Conservation (phyloP, 2,888 invertebrate genomes). For the Xylota segnis region DNA sequence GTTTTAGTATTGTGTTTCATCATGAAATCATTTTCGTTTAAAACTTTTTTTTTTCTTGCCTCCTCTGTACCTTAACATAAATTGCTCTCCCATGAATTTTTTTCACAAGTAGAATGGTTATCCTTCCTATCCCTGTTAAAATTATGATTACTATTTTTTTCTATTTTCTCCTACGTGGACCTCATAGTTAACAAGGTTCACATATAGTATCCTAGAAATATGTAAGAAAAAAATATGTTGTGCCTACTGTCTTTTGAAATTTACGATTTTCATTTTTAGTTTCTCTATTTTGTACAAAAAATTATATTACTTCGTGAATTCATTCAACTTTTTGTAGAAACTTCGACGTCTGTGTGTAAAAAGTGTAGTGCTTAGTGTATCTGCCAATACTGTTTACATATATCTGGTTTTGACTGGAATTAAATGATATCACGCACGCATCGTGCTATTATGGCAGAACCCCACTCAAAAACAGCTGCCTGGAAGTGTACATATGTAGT, state of each 20-base stretch:
- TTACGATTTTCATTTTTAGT: too few species aligned
- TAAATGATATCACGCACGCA: too few species aligned
- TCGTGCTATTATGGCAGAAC: too few species aligned
- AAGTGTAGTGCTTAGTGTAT: too few species aligned
- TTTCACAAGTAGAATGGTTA: slow-evolving; percentile 27
- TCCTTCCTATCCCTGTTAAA: not conserved
- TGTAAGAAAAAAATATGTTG: not conserved
- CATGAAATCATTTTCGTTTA: slow-evolving; percentile 22
- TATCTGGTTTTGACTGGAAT: too few species aligned
- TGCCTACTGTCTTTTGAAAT: not conserved
- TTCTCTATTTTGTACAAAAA: too few species aligned
- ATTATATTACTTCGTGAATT: too few species aligned
- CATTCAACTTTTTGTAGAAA: too few species aligned
- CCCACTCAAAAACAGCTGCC: too few species aligned
- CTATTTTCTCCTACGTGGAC: not conserved
- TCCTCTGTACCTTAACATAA: slow-evolving; percentile 15
- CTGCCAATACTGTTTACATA: too few species aligned
- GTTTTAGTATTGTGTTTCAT: slow-evolving; percentile 32
- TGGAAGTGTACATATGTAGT: too few species aligned
- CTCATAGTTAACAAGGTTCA: slow-evolving; percentile 15
- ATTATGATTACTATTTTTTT: not conserved
- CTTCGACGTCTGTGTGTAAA: too few species aligned
- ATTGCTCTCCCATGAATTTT: slow-evolving; percentile 33
- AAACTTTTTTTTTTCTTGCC: slow-evolving; percentile 16
- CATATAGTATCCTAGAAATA: not conserved